Percentiles rank a stretch among this genome's conserved stretches.
These are phyloP conservation scores for Tetranychus truncatus DNA, from an alignment of 2,888 invertebrate species.

Conservation along the genomic window DNA sequence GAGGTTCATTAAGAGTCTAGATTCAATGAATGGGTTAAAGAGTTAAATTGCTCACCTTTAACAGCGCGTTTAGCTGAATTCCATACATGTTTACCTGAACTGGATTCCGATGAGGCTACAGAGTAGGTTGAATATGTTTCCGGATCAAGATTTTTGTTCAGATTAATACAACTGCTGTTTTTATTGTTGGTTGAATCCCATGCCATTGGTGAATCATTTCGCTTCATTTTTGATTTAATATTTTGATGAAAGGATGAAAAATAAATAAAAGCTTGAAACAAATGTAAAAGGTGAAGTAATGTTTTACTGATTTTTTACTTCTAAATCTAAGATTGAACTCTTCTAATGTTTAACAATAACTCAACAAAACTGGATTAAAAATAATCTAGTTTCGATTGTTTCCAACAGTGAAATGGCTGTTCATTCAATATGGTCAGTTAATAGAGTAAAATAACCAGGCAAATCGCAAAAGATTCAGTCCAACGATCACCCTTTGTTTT, in stretches of 20 bases:
- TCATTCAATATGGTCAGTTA: too few species aligned
- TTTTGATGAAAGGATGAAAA: background rate
- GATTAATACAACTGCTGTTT: background rate
- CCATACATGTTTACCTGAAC: slow-evolving; percentile 1
- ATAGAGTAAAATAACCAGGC: background rate
- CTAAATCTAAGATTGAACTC: too few species aligned
- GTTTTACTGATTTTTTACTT: too few species aligned
- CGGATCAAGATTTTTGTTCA: slow-evolving; percentile 4
- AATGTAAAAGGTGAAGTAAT: too few species aligned
- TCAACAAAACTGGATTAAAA: too few species aligned
- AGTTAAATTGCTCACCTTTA: background rate
- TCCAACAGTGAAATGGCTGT: too few species aligned
- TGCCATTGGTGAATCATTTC: background rate
- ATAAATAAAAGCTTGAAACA: background rate
- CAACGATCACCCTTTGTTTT: background rate
- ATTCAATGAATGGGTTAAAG: background rate
- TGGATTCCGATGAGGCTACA: background rate
- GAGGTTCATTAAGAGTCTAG: background rate
- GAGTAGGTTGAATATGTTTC: slow-evolving; percentile 7
- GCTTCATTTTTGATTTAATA: background rate
- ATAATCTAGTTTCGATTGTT: too few species aligned
- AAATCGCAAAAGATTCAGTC: background rate
- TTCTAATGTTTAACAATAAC: too few species aligned
- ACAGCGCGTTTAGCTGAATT: background rate
- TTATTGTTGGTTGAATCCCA: background rate